Evolutionary conservation across 2,797 vertebrate genomes (phyloP), one percentile per base, ranked within the genome.

Genomic region (Helostoma temminkii): DNA sequence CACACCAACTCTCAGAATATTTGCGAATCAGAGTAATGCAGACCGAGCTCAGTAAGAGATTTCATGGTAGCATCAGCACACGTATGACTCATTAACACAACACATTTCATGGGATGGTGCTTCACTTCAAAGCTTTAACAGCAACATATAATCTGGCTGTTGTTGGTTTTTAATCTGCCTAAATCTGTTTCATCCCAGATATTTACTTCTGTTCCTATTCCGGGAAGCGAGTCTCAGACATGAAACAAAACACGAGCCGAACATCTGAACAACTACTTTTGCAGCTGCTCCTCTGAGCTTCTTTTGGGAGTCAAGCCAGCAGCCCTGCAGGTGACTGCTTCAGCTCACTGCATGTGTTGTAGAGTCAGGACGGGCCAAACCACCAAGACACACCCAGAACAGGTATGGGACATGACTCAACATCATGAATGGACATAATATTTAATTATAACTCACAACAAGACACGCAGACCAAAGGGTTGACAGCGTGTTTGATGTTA

Each of bases 211-310:
- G 15, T 61, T 49, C 48, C 1, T 36, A 19, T 41, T 67, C 21
- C 22, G 61, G 32, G 19, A 64, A 55, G 52, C 16, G 24, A 4
- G 30, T 19, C 10, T 24, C 6, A 42, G 16, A 59, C 9, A 6
- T 16, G 4, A 34, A 58, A 54, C 50, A 59, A 26, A 68, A 64
- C 52, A 30, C 6, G 0, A 54, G 34, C 49, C 2, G 8, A 73
- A 61, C 48, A 46, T 76, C 41, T 53, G 48, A 80, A 32, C 16
- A 60, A 59, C 48, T 39, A 26, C 74, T 55, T 22, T 12, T 36
- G 10, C 71, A 80, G 73, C 85, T 86, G 82, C 71, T 48, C 0
- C 49, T 66, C 50, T 16, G 68, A 59, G 54, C 55, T 50, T 58
- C 68, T 26, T 46, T n/a, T 37, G 21, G 68, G 71, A 75, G 41